Evolutionary conservation across 2,113 vertebrate genomes (phyloP), one percentile per base, ranked within the genome.

Genomic region (Embiotoca jacksoni): DNA sequence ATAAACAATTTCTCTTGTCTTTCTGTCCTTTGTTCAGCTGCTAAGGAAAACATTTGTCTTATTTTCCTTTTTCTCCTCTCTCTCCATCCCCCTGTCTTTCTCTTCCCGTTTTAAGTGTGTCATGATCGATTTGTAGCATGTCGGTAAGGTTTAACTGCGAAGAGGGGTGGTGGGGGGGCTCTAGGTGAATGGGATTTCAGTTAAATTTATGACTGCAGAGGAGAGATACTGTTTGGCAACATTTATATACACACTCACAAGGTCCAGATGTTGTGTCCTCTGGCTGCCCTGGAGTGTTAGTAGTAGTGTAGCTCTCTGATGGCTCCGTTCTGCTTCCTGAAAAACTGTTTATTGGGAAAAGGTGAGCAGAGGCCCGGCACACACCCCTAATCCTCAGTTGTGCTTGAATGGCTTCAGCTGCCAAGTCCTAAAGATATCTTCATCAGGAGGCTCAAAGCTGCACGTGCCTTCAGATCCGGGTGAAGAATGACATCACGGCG

Each of bases 251-350:
- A 84, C 63, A 66, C 69, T 78, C 69, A 75, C 62, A 63, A 60
- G 57, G 68, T 88, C 90, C 90, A 92, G 90, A 92, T 92, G 91
- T 84, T 75, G 81, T 84, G 87, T 92, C 88, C 90, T 89, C 78
- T 91, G 88, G 87, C 83, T 72, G 90, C 81, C 87, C 85, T 37
- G 30, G 4, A 35, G 35, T 60, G 52, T 80, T 56, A 61, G 78
- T 71, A 65, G 64, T 71, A 61, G 53, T 52, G 37, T 55, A 68
- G 75, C 67, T 70, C 58, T 72, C 70, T 71, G 76, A 36, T 39
- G 60, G 69, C 76, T 73, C 54, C 10, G 44, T 58, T 62, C 49
- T 30, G 53, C 77, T 78, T 67, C 78, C 75, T 80, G 68, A 73
- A 85, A 57, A 11, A 3, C 65, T 79, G 65, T 84, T 91, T 88